These are phyloP conservation scores for Gila robusta DNA, from an alignment of 2,797 vertebrate species.

Conservation along the genomic window DNA sequence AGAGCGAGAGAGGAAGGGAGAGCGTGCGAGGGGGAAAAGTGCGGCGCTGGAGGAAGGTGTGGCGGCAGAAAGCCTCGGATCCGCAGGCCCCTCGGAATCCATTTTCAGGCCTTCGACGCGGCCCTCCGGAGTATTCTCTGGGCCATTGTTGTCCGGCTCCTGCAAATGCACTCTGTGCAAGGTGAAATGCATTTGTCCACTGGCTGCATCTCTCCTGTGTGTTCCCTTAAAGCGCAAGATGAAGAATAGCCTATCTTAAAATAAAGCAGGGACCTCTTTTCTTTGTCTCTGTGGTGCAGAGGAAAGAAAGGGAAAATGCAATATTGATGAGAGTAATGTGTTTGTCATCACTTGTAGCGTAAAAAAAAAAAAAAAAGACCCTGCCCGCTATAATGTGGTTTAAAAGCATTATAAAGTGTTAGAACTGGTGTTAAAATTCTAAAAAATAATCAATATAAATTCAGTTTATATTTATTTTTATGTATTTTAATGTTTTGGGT, in stretches of 20 bases:
- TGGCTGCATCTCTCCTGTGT: constrained; percentile 87
- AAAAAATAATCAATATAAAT: neutral
- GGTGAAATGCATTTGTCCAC: constrained; percentile 90
- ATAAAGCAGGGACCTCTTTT: constrained; percentile 82
- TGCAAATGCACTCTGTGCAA: constrained; percentile 91
- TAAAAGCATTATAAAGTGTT: constrained; percentile 15
- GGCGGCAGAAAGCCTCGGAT: constrained; percentile 81
- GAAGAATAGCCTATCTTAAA: constrained; percentile 88
- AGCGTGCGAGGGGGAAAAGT: constrained; percentile 60
- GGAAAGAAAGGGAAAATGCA: constrained; percentile 79
- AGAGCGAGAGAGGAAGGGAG: constrained; percentile 74
- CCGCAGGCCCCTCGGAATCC: constrained; percentile 81
- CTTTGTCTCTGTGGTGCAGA: constrained; percentile 67
- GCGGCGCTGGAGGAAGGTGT: constrained; percentile 81
- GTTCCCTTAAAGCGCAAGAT: constrained; percentile 86
- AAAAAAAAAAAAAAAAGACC: constrained; percentile 37
- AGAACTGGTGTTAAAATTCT: neutral
- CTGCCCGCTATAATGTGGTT: neutral
- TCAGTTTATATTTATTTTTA: neutral
- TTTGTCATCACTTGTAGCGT: constrained; percentile 85
- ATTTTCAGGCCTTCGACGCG: constrained; percentile 87
- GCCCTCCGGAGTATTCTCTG: constrained; percentile 90
- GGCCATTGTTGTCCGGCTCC: constrained; percentile 89
- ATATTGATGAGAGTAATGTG: constrained; percentile 92
- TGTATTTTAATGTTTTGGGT: neutral